Evolutionary conservation across 2,113 vertebrate genomes (phyloP).

Genomic region (Sylvilagus bachmani): DNA sequence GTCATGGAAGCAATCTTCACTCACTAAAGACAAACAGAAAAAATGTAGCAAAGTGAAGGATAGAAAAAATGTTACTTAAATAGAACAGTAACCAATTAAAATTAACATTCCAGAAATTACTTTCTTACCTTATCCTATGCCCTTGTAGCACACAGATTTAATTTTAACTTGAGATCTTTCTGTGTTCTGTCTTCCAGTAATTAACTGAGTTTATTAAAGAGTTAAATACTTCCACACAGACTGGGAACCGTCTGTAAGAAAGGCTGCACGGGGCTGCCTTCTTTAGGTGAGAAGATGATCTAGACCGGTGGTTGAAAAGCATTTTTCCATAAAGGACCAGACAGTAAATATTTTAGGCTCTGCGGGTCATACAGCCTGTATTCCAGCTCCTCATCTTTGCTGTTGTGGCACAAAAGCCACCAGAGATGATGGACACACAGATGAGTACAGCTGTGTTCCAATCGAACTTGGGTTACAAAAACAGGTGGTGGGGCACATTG

Average conservation of each 20-base stretch:
- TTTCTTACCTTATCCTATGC: background rate
- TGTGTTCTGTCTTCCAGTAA: background rate
- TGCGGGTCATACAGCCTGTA: background rate
- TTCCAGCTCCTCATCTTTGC: background rate
- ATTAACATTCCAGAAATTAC: background rate
- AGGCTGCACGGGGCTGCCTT: background rate
- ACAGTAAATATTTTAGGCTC: background rate
- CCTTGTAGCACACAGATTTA: background rate
- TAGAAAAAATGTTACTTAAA: background rate
- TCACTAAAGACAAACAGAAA: background rate
- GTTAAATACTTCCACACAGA: background rate
- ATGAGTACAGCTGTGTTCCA: background rate
- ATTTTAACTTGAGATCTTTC: background rate
- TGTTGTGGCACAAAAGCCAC: background rate
- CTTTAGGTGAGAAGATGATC: background rate
- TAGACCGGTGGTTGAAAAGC: background rate
- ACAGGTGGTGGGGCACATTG: background rate
- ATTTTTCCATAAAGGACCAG: background rate
- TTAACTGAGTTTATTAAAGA: background rate
- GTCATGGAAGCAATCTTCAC: background rate
- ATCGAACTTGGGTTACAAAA: slow-evolving; percentile 6
- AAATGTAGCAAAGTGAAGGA: background rate
- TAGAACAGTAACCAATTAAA: background rate
- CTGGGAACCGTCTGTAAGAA: background rate
- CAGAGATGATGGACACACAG: background rate